These are phyloP conservation scores for Hetaerina titia DNA, from an alignment of 2,888 invertebrate species.

Conservation along the genomic window DNA sequence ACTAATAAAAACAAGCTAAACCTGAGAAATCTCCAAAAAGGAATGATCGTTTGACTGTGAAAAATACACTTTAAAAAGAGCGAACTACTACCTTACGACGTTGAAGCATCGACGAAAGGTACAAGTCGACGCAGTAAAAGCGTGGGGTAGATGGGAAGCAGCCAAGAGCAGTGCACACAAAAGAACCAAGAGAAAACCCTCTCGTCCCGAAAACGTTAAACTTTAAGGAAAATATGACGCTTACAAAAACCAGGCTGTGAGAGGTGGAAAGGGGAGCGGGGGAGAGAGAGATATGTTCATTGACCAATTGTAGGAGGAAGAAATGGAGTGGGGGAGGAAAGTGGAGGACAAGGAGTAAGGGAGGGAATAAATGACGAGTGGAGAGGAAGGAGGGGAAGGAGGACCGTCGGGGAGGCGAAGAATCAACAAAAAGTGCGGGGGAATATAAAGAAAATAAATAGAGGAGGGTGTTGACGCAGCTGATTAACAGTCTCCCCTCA, in stretches of 20 bases:
- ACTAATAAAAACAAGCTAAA: neutral
- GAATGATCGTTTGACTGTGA: neutral
- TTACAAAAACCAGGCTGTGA: neutral
- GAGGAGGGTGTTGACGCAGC: conserved; percentile 63
- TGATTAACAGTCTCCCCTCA: conserved; percentile 57
- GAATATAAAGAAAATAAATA: conserved; percentile 67
- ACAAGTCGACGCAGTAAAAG: neutral
- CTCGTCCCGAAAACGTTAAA: neutral
- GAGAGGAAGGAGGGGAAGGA: neutral
- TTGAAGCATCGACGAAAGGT: neutral
- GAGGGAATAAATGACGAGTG: neutral
- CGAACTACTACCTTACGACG: neutral
- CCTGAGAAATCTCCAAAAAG: neutral
- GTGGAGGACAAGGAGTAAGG: neutral
- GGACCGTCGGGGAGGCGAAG: conserved; percentile 3
- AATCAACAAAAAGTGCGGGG: conserved; percentile 65
- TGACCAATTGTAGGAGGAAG: conserved; percentile 46
- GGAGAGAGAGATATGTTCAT: conserved; percentile 13
- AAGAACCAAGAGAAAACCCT: neutral
- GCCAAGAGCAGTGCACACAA: neutral
- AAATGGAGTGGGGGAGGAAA: neutral
- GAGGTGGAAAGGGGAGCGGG: neutral
- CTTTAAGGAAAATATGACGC: neutral
- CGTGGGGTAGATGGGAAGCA: too few relatives aligned
- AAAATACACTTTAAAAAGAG: neutral